Evolutionary conservation across 2,797 vertebrate genomes (phyloP), one percentile per base, ranked within the genome.

Genomic region (Cuniculus paca): DNA sequence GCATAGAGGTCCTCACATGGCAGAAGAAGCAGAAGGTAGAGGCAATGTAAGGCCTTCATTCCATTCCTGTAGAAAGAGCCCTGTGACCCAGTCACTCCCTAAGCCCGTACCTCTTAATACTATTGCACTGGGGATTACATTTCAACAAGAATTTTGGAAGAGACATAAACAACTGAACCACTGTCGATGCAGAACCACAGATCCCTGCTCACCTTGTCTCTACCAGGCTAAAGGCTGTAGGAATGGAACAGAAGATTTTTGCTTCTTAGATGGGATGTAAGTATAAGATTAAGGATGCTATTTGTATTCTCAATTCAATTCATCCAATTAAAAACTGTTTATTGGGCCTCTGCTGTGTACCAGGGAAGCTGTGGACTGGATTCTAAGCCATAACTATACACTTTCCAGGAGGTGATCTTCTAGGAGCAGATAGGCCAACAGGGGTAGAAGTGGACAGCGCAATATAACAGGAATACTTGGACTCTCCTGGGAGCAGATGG

Each of bases 281-380:
- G 42, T 31, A 6, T 83, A 60, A 68, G 63, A 26, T 78, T 91
- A 91, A 48, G 63, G 89, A 63, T 7, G 39, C 0, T 1, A 1
- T 78, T 61, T 84, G 3, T 42, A 81, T 19, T 95, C 39, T 75
- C 88, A 92, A 26, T 91, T 93, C 56, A 86, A 0, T 52, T 8
- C 58, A n/a, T 80, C 48, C 80, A 63, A 2, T 90, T 50, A 79
- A 61, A 82, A 81, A 12, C 17, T 60, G 74, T 70, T 60, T 82
- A 95, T 61, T 34, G 28, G 90, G 13, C 2, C 56, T 95, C n/a
- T 89, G 22, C 48, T 79, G 5, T 77, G 14, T 60, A 54, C 39
- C 70, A 91, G 58, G 17, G 1, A 22, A 42, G 22, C 34, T 0
- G 1, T 26, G 39, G 68, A 36, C 14, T 20, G 72, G 80, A 24